A percentile compares a stretch with the other conserved stretches of the same genome.
Conservation (phyloP, 1,140 invertebrate genomes). For the Drosophila kepulauana region DNA sequence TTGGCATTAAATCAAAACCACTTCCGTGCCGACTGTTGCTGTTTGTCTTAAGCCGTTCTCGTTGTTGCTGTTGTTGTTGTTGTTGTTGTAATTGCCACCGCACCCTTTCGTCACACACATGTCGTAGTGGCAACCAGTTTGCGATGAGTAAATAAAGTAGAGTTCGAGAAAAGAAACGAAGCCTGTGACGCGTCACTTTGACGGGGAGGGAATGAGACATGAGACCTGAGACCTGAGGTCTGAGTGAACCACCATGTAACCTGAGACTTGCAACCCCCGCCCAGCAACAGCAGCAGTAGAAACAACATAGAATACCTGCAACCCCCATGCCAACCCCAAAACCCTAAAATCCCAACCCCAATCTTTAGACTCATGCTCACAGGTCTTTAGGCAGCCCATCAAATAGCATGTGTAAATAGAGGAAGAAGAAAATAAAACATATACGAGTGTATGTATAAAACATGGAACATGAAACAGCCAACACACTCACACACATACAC, state of each 20-base stretch:
- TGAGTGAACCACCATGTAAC: conserved; percentile 69
- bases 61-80: neutral
- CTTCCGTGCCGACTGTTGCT: conserved; percentile 63
- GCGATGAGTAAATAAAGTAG: conserved; percentile 54
- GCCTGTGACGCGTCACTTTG: conserved; percentile 31
- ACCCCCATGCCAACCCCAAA: conserved; percentile 31
- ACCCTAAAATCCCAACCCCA: conserved; percentile 32
- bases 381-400: conserved; percentile 60
- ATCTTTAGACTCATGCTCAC: conserved; percentile 29
- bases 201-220: conserved; percentile 33
- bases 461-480: conserved; percentile 38
- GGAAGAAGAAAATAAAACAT: conserved; percentile 39
- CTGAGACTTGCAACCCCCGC: conserved; percentile 58
- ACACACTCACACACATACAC: neutral
- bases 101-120: conserved; percentile 44
- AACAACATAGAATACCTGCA: conserved; percentile 10
- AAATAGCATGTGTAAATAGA: conserved; percentile 70
- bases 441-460: conserved; percentile 10
- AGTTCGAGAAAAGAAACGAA: conserved; percentile 9
- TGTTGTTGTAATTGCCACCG: conserved; percentile 53
- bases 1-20: conserved; percentile 78
- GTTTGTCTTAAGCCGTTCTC: neutral
- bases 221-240: conserved; percentile 5
- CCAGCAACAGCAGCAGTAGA: conserved; percentile 6
- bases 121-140: conserved; percentile 21